Conservation (phyloP, 2,113 vertebrate species). For the Psettodes erumei region DNA sequence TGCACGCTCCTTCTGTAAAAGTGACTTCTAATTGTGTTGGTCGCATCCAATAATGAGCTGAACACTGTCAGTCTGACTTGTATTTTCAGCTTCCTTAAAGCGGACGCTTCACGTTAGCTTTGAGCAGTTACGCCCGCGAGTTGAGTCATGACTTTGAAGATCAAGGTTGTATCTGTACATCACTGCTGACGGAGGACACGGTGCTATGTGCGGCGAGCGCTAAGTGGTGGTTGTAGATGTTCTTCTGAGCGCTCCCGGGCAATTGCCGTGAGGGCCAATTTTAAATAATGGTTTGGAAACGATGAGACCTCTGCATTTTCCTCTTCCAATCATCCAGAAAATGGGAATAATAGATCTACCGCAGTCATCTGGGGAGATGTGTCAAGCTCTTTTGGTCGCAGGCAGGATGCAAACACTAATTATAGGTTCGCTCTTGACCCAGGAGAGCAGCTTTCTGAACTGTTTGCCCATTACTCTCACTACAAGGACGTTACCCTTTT, state of each 20-base stretch:
- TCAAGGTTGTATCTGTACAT: slow-evolving; percentile 33
- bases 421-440: slow-evolving; percentile 56
- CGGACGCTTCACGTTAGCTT: neutral
- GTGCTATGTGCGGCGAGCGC: neutral
- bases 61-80: neutral
- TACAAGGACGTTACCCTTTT: slow-evolving; percentile 21
- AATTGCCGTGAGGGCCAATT: slow-evolving; percentile 55
- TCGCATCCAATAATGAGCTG: neutral
- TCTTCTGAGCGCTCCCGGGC: slow-evolving; percentile 52
- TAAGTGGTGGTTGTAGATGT: slow-evolving; percentile 10
- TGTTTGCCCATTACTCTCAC: slow-evolving; percentile 43
- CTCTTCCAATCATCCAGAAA: slow-evolving; percentile 59
- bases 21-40: neutral
- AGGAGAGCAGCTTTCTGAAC: slow-evolving; percentile 35
- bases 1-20: neutral
- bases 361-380: slow-evolving; percentile 50
- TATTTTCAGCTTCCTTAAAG: neutral
- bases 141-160: neutral
- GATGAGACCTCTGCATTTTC: slow-evolving; percentile 44
- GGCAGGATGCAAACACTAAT: slow-evolving; percentile 60
- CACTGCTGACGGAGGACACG: slow-evolving; percentile 19
- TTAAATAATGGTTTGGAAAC: slow-evolving; percentile 58
- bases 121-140: neutral
- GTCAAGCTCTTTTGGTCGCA: slow-evolving; percentile 38
- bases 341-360: slow-evolving; percentile 36